A percentile compares a stretch with the other conserved stretches of the same genome.
phyloP scores from a whole-genome alignment of 1,140 invertebrate genomes.

The Drosophila sechellia region DNA sequence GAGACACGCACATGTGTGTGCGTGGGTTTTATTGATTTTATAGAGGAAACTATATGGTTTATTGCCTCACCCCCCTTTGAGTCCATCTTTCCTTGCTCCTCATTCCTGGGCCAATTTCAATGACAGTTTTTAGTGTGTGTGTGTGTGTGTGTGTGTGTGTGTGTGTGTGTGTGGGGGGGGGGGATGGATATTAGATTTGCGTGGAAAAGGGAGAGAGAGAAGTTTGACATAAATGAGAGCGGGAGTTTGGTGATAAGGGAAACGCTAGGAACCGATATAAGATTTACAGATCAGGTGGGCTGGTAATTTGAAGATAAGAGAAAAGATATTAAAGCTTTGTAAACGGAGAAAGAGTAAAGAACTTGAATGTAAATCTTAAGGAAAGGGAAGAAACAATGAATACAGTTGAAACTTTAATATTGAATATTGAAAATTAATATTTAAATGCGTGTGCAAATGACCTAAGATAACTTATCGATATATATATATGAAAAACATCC shows the following conservation, averaged over 20 bases:
- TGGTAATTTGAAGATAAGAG: background rate
- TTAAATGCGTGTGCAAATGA: no score
- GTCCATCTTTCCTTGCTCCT: conserved; percentile 18
- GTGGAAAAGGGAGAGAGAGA: background rate
- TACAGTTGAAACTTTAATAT: background rate
- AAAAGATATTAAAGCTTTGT: no score
- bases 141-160: no score
- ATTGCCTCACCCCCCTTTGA: background rate
- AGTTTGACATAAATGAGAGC: background rate
- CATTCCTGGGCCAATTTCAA: conserved; percentile 40
- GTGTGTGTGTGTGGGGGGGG: background rate
- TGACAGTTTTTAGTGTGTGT: conserved; percentile 21
- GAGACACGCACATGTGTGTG: conserved; percentile 58
- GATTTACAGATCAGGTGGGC: background rate
- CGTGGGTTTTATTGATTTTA: conserved; percentile 70
- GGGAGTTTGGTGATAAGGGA: background rate
- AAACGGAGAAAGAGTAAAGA: background rate
- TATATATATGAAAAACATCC: no score
- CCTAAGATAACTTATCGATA: no score
- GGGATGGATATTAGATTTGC: conserved; percentile 2
- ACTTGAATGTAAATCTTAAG: background rate
- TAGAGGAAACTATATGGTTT: conserved; percentile 59
- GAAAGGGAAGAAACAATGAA: background rate
- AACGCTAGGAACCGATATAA: background rate
- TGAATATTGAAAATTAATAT: no score